Evolutionary conservation across 1,140 invertebrate species (phyloP).

Genomic region (Atta colombica): DNA sequence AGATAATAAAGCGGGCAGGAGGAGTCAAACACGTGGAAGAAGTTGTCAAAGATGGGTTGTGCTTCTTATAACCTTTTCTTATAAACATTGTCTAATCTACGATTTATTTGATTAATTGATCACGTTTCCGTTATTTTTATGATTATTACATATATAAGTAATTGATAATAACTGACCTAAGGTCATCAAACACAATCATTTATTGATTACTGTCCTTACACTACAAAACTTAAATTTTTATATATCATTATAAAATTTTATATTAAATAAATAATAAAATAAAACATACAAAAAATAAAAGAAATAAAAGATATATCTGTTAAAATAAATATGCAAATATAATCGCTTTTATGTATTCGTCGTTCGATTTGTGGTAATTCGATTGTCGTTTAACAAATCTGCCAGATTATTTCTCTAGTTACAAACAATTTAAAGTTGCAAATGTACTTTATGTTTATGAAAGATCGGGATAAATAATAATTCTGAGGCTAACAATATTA

Average conservation of each 20-base stretch:
- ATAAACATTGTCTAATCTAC: slow-evolving; percentile 18
- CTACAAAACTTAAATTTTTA: neutral
- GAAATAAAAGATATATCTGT: neutral
- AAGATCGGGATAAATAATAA: neutral
- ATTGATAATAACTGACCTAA: slow-evolving; percentile 16
- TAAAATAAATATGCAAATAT: neutral
- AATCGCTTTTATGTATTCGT: neutral
- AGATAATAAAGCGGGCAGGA: neutral
- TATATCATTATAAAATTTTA: neutral
- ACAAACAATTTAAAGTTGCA: neutral
- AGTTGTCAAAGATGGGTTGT: neutral
- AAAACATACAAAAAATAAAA: neutral
- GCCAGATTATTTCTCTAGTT: neutral
- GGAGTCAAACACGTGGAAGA: neutral
- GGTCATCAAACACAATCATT: neutral
- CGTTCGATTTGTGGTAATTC: neutral
- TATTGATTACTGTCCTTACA: neutral
- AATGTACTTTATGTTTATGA: no score
- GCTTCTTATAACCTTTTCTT: neutral
- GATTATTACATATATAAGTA: neutral
- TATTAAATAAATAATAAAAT: neutral
- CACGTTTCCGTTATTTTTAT: slow-evolving; percentile 5
- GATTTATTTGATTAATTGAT: slow-evolving; percentile 12
- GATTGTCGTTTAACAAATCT: neutral
- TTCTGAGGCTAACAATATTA: no score